Evolutionary conservation across 23 tunicate species (phyloP).

Genomic region (Botrylloides violaceus): DNA sequence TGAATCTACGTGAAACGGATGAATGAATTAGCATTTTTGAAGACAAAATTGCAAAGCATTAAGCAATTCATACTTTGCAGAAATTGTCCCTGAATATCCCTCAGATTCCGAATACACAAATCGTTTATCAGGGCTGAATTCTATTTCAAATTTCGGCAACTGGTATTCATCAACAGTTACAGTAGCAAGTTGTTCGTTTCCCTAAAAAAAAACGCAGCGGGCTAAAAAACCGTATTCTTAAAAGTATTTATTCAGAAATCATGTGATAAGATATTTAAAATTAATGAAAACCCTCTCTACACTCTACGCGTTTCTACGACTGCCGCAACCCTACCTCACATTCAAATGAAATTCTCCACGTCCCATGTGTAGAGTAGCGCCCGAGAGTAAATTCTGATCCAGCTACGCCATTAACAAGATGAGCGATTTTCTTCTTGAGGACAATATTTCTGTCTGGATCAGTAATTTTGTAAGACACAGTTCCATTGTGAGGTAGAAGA

Average conservation of each 20-base stretch:
- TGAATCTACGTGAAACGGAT: conserved; percentile 45
- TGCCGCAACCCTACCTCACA: too few species aligned
- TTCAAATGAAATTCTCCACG: conserved; percentile 3
- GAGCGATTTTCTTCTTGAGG: conserved; percentile 38
- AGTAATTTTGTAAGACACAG: conserved; percentile 43
- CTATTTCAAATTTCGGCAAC: conserved; percentile 83
- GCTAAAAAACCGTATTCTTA: too few species aligned
- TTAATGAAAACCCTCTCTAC: too few species aligned
- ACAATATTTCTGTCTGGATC: conserved; percentile 76
- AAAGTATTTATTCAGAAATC: too few species aligned
- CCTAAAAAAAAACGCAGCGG: conserved; percentile 20
- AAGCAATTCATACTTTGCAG: conserved; percentile 22
- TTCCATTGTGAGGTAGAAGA: conserved; percentile 46
- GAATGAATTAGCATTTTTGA: too few species aligned
- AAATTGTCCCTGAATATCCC: conserved; percentile 1
- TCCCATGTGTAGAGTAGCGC: conserved; percentile 34
- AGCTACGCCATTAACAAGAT: conserved; percentile 54
- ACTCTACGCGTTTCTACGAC: too few species aligned
- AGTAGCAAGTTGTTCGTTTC: conserved; percentile 25
- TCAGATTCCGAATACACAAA: not conserved
- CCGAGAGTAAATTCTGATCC: conserved; percentile 60
- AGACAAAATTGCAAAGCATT: too few species aligned
- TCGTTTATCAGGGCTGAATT: conserved; percentile 8
- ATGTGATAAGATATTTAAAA: too few species aligned
- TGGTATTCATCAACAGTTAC: conserved; percentile 59